These are phyloP conservation scores for Episyrphus balteatus DNA, from an alignment of 1,140 invertebrate genomes.

Conservation along the genomic window DNA sequence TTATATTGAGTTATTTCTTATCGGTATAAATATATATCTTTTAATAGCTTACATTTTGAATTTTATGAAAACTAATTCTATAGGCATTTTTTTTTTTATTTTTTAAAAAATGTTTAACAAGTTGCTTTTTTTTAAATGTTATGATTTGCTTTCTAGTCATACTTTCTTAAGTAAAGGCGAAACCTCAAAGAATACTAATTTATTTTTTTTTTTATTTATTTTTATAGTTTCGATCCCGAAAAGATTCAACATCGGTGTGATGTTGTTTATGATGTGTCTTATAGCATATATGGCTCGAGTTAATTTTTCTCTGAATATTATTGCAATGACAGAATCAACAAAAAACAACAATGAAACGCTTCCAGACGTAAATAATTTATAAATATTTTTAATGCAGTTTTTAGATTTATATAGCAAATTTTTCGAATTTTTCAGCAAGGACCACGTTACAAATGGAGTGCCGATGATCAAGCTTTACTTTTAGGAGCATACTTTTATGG, in stretches of 20 bases:
- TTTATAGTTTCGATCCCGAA: slow-evolving; percentile 27
- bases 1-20: too few species aligned
- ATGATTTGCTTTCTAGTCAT: too few species aligned
- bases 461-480: slow-evolving; percentile 49
- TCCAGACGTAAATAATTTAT: slow-evolving; percentile 21
- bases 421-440: slow-evolving; percentile 35
- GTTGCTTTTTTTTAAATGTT: too few species aligned
- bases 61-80: too few species aligned
- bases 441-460: slow-evolving; percentile 47
- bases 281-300: slow-evolving; percentile 60
- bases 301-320: slow-evolving; percentile 61
- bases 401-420: neutral
- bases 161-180: too few species aligned
- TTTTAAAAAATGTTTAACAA: too few species aligned
- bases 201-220: too few species aligned
- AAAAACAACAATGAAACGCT: slow-evolving; percentile 15
- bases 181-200: too few species aligned
- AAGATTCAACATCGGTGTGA: slow-evolving; percentile 44
- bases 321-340: slow-evolving; percentile 52
- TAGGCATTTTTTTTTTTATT: too few species aligned
- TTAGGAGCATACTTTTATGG: slow-evolving; percentile 58
- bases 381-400: neutral
- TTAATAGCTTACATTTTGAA: too few species aligned
- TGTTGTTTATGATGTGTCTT: slow-evolving; percentile 61
- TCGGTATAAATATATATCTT: too few species aligned